phyloP scores from a whole-genome alignment of 1,140 invertebrate species.

The Neodiprion virginianus region DNA sequence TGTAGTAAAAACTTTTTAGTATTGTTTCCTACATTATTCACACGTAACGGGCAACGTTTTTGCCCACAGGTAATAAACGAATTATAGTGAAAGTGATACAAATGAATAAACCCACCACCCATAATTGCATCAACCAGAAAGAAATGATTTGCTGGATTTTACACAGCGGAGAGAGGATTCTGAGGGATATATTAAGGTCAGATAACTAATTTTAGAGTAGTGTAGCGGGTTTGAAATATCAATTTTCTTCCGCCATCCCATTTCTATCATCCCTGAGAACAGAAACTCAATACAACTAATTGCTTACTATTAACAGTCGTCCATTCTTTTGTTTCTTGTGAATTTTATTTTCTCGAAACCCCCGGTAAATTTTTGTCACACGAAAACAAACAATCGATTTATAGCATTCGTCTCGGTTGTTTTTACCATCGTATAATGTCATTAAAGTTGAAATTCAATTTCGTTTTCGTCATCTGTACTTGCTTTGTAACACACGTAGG shows the following conservation, averaged over 20 bases:
- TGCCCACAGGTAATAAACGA: conserved; percentile 34
- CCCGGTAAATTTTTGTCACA: background rate
- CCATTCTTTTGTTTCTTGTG: background rate
- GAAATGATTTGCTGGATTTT: conserved; percentile 31
- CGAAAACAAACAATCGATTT: background rate
- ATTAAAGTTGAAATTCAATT: no score
- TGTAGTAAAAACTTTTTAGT: background rate
- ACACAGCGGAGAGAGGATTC: conserved; percentile 25
- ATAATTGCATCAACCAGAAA: conserved; percentile 20
- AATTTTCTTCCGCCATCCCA: background rate
- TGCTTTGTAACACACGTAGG: no score
- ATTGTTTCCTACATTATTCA: conserved; percentile 15
- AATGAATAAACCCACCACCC: conserved; percentile 30
- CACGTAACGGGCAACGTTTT: conserved; percentile 43
- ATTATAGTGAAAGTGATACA: conserved; percentile 14
- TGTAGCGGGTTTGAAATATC: conserved; percentile 10
- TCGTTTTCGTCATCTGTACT: no score
- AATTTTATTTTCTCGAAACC: background rate
- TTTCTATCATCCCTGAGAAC: background rate
- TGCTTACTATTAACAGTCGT: background rate
- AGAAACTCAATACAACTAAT: background rate
- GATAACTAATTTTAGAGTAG: conserved; percentile 32
- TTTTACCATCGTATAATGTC: no score
- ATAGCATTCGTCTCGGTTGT: no score
- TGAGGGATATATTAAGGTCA: conserved; percentile 35